Percentiles rank a stretch among this genome's conserved stretches.
These are phyloP conservation scores for Rhynchophorus ferrugineus DNA, from an alignment of 1,140 invertebrate species.

Conservation along the genomic window DNA sequence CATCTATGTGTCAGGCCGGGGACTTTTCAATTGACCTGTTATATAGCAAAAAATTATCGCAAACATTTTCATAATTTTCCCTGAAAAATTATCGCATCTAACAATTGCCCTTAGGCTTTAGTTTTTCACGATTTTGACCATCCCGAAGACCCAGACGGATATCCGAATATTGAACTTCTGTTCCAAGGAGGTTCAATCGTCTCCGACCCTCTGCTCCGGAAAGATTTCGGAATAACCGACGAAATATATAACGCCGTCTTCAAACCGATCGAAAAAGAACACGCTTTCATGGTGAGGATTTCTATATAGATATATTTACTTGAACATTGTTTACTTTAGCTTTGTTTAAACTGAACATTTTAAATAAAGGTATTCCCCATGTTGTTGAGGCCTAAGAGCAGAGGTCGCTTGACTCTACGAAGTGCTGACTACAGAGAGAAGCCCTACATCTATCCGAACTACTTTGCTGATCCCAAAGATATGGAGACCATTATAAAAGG, in stretches of 20 bases:
- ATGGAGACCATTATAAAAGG: constrained; percentile 40
- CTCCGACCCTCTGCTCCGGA: constrained; percentile 39
- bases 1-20: no score
- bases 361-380: constrained; percentile 51
- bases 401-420: constrained; percentile 57
- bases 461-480: constrained; percentile 52
- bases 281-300: constrained; percentile 32
- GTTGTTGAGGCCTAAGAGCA: constrained; percentile 61
- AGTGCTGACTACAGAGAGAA: constrained; percentile 63
- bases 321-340: no score
- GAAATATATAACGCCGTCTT: constrained; percentile 39
- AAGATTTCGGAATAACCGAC: constrained; percentile 39
- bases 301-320: not conserved
- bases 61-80: no score
- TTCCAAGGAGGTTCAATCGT: constrained; percentile 48
- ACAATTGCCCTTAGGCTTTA: no score
- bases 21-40: no score
- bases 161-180: constrained; percentile 69
- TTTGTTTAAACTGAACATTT: no score
- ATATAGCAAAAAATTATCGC: no score
- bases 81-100: no score
- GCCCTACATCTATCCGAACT: constrained; percentile 78
- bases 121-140: constrained; percentile 38
- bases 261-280: constrained; percentile 33
- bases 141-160: constrained; percentile 52